These are phyloP conservation scores for Trididemnum miniatum DNA, from an alignment of 23 tunicate genomes.

Conservation along the genomic window DNA sequence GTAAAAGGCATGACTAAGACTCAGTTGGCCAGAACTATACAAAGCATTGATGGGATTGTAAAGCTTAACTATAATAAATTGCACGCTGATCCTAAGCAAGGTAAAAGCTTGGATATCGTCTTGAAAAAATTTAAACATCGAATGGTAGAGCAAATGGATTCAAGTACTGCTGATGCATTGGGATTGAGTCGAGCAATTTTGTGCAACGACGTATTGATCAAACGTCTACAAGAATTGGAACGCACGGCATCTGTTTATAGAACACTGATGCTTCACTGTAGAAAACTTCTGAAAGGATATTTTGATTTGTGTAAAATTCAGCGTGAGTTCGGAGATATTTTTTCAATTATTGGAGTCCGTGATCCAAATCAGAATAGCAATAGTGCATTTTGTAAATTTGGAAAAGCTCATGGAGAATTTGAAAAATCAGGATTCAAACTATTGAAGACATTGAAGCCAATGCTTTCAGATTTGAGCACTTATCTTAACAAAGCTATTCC, in stretches of 20 bases:
- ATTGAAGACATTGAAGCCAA: constrained; percentile 77
- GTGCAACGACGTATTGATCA: constrained; percentile 87
- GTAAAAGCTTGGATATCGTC: constrained; percentile 89
- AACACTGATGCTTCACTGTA: constrained; percentile 65
- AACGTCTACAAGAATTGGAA: constrained; percentile 87
- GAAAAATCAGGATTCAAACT: constrained; percentile 84
- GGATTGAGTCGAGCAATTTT: constrained; percentile 91
- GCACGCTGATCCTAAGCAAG: constrained; percentile 94
- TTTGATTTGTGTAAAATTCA: constrained; percentile 79
- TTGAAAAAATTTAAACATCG: constrained; percentile 86
- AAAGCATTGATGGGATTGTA: constrained; percentile 74
- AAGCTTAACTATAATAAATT: constrained; percentile 84
- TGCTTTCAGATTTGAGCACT: constrained; percentile 78
- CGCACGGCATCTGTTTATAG: constrained; percentile 63
- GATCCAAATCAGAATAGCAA: constrained; percentile 61
- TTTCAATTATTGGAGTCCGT: constrained; percentile 60
- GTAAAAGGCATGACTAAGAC: constrained; percentile 85
- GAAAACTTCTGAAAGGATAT: constrained; percentile 76
- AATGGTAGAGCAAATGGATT: constrained; percentile 90
- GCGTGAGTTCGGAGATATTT: constrained; percentile 79
- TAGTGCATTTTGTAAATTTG: constrained; percentile 70
- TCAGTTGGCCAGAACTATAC: constrained; percentile 88
- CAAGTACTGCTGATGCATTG: constrained; percentile 96
- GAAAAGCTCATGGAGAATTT: constrained; percentile 75
- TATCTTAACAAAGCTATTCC: constrained; percentile 93